Evolutionary conservation across 2,797 vertebrate genomes (phyloP), one percentile per base, ranked within the genome.

Genomic region (Pipistrellus nathusii): DNA sequence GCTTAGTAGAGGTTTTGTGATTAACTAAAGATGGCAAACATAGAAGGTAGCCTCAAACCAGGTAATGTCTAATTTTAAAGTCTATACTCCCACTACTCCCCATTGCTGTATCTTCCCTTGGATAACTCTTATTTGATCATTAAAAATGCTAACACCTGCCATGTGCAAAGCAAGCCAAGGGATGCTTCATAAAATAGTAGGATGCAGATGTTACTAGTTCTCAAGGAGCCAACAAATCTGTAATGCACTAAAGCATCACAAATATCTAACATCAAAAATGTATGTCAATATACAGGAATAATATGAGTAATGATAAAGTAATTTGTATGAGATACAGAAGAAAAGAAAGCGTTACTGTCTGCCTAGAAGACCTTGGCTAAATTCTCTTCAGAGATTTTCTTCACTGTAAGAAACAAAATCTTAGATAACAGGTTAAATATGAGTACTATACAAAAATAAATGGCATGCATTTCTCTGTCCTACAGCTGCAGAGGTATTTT

Each of bases 401-500:
- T 86, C 20, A 14, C 12, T 25, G 3, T 66, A 57, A 69, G 76
- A 77, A 57, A 85, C 13, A 82, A 91, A 88, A 55, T 81, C 57
- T 88, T 93, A 76, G 35, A 35, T 46, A 8, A 14, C 8, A 44
- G 71, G 30, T 48, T 91, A 89, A 6, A 94, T 38, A 82, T 93
- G 87, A 71, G 53, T 44, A 35, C 0, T 48, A 55, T 10, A 57
- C 32, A 85, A 88, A 95, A 84, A 69, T 81, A 86, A 69, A n/a
- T 73, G 12, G 8, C 30, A 62, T 53, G 41, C 57, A 4, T 62
- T 81, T 82, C 41, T 95, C 78, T 90, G 86, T 57, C 85, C 53
- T 53, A 68, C 92, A 96, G 88, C 68, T 93, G 85, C 20, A 62
- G 46, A 80, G 25, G 38, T 46, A 46, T 72, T 71, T 57, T 62